phyloP scores from a whole-genome alignment of 2,113 vertebrate genomes.

The Lepus timidus region DNA sequence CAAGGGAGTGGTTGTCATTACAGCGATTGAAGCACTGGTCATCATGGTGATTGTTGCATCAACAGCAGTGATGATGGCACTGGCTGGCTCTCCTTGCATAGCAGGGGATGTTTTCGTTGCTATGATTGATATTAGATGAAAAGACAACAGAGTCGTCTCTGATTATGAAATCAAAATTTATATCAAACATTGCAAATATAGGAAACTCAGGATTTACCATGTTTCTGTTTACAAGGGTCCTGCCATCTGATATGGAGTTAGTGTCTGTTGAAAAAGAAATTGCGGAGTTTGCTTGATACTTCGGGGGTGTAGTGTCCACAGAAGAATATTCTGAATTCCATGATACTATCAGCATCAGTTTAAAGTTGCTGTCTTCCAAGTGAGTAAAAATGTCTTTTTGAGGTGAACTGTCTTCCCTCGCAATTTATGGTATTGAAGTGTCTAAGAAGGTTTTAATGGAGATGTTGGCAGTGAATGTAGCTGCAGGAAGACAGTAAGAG shows the following conservation, averaged over 20 bases:
- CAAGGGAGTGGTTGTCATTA: background rate
- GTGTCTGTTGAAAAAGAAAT: background rate
- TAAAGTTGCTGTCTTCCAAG: background rate
- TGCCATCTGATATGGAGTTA: background rate
- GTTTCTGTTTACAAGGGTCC: background rate
- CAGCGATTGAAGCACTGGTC: constrained; percentile 54
- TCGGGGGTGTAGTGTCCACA: background rate
- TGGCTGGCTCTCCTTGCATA: background rate
- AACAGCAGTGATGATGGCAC: background rate
- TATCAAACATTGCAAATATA: background rate
- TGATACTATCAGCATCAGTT: background rate
- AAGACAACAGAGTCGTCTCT: background rate
- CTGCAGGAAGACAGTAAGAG: background rate
- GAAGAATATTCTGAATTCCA: background rate
- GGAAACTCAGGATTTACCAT: background rate
- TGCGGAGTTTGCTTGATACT: background rate
- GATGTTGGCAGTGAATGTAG: background rate
- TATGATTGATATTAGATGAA: constrained; percentile 28
- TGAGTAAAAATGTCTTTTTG: background rate
- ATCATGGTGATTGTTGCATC: constrained; percentile 80
- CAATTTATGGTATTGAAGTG: constrained; percentile 20
- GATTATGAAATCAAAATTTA: constrained; percentile 20
- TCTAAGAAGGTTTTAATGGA: background rate
- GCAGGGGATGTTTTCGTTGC: background rate
- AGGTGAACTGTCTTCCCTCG: constrained; percentile 7